A percentile compares a stretch with the other conserved stretches of the same genome.
phyloP scores from a whole-genome alignment of 2,113 vertebrate genomes.

The Tenebrosternarchus preto region DNA sequence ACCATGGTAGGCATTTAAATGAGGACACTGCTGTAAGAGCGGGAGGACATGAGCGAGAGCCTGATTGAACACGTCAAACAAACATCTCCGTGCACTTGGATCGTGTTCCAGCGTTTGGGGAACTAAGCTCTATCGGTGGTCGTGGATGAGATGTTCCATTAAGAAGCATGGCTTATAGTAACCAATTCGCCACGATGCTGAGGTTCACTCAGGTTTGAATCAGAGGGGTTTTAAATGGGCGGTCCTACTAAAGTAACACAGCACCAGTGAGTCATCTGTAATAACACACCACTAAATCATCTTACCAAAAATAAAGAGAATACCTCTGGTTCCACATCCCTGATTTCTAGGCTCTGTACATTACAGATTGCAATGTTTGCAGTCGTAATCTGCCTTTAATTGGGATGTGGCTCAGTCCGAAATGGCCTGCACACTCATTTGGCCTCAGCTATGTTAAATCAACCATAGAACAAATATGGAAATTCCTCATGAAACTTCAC shows the following conservation, averaged over 20 bases:
- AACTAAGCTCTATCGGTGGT: slow-evolving; percentile 42
- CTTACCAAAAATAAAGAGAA: background rate
- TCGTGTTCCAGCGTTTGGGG: background rate
- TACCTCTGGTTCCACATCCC: background rate
- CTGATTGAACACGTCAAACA: slow-evolving; percentile 11
- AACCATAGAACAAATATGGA: background rate
- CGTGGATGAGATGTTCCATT: slow-evolving; percentile 42
- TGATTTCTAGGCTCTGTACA: background rate
- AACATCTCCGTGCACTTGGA: slow-evolving; percentile 16
- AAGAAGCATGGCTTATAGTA: slow-evolving; percentile 33
- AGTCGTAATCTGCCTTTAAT: background rate
- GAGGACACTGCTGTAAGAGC: slow-evolving; percentile 11
- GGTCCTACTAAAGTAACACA: slow-evolving; percentile 18
- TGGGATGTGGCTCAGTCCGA: background rate
- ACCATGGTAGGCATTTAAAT: slow-evolving; percentile 50
- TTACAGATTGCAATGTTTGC: background rate
- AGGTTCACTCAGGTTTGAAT: slow-evolving; percentile 1
- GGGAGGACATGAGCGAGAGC: slow-evolving; percentile 10
- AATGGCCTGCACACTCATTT: background rate
- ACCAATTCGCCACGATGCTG: background rate
- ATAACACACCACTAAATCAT: slow-evolving; percentile 18
- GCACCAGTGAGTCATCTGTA: slow-evolving; percentile 13
- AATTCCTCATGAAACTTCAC: background rate
- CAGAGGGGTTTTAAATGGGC: slow-evolving; percentile 29
- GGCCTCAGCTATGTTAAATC: background rate